Evolutionary conservation across 1,140 invertebrate species (phyloP).

Genomic region (Laupala kohalensis): DNA sequence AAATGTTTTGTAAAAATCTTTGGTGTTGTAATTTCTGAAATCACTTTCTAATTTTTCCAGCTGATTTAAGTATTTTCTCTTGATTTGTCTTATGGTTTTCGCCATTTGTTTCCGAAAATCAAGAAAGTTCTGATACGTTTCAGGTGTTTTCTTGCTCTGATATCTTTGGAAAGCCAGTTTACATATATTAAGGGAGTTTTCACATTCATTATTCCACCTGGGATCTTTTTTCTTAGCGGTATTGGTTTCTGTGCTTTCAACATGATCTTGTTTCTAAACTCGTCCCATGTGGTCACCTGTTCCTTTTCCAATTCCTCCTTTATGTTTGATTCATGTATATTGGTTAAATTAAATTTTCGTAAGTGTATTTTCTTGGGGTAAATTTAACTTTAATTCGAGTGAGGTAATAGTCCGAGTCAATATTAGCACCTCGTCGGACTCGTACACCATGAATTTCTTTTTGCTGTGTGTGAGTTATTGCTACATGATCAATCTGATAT

Average conservation of each 20-base stretch:
- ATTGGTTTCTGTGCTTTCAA: background rate
- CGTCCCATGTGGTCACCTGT: background rate
- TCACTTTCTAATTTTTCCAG: background rate
- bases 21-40: background rate
- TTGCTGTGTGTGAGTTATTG: background rate
- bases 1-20: background rate
- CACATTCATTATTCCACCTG: background rate
- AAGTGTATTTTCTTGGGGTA: background rate
- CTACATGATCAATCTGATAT: background rate
- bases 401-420: background rate
- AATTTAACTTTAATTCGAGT: background rate
- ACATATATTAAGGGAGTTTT: background rate
- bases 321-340: background rate
- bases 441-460: background rate
- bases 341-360: background rate
- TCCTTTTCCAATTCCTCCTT: slow-evolving; percentile 1
- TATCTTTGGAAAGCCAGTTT: background rate
- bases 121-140: background rate
- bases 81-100: background rate
- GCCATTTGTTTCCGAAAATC: no score
- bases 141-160: background rate
- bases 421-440: background rate
- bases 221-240: background rate
- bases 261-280: background rate
- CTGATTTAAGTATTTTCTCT: background rate